phyloP scores from a whole-genome alignment of 2,888 invertebrate species.

The Leptinotarsa haldemani region DNA sequence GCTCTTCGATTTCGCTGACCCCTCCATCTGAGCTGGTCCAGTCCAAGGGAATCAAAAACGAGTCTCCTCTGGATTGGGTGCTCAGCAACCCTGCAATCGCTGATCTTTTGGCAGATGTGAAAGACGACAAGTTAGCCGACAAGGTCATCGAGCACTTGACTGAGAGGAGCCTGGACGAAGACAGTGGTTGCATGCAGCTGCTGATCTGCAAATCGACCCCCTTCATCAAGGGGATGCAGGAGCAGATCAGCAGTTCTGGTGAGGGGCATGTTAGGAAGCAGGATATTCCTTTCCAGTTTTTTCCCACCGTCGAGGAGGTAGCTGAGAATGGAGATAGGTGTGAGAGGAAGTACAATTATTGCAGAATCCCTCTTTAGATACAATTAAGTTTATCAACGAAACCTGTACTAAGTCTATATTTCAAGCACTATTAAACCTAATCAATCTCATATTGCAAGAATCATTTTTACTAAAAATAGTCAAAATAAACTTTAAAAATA shows the following conservation, averaged over 20 bases:
- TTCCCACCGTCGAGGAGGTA: conserved; percentile 74
- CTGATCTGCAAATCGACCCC: conserved; percentile 83
- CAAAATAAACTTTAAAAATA: too few species aligned
- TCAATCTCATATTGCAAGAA: too few species aligned
- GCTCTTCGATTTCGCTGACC: conserved; percentile 68
- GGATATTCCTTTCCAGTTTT: conserved; percentile 71
- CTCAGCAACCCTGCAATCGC: conserved; percentile 72
- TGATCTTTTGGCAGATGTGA: conserved; percentile 71
- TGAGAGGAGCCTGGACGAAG: conserved; percentile 69
- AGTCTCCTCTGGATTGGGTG: conserved; percentile 73
- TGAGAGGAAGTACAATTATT: conserved; percentile 68
- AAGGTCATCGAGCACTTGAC: conserved; percentile 72
- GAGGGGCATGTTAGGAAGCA: conserved; percentile 53
- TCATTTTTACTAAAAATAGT: too few species aligned
- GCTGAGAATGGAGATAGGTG: conserved; percentile 72
- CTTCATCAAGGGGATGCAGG: conserved; percentile 82
- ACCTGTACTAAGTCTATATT: too few species aligned
- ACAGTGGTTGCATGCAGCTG: conserved; percentile 77
- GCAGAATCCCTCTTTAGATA: conserved; percentile 12
- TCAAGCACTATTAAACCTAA: too few species aligned
- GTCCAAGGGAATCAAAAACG: conserved; percentile 54
- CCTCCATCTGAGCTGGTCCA: conserved; percentile 61
- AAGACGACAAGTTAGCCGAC: conserved; percentile 73
- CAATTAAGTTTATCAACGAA: neutral
- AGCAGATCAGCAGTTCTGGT: conserved; percentile 68